These are phyloP conservation scores for Eriosoma lanigerum DNA, from an alignment of 1,140 invertebrate genomes.

Conservation along the genomic window DNA sequence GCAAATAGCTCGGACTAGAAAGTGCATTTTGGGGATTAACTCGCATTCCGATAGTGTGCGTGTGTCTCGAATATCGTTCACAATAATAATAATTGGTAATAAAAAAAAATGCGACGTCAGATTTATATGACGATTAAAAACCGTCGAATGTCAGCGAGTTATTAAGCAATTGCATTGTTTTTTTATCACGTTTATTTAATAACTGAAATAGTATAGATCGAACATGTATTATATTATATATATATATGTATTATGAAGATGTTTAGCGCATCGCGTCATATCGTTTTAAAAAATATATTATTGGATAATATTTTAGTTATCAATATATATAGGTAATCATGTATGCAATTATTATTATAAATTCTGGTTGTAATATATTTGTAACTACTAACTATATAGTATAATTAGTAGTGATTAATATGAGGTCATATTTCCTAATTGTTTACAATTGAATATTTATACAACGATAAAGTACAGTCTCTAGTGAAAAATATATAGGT, in stretches of 20 bases:
- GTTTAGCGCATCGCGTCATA: background rate
- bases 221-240: too few species aligned
- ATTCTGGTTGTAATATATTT: too few species aligned
- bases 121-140: background rate
- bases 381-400: too few species aligned
- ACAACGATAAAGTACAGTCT: too few species aligned
- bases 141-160: background rate
- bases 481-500: too few species aligned
- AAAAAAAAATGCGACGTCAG: background rate
- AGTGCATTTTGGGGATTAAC: constrained; percentile 37
- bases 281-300: background rate
- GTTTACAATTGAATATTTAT: too few species aligned
- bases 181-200: constrained; percentile 9
- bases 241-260: background rate
- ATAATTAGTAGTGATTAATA: too few species aligned
- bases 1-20: constrained; percentile 44
- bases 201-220: background rate
- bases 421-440: too few species aligned
- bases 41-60: constrained; percentile 14
- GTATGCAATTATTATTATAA: too few species aligned
- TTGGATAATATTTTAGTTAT: too few species aligned
- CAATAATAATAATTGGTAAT: background rate
- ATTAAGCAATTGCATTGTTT: background rate
- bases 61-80: constrained; percentile 12
- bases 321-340: too few species aligned